Conservation (phyloP, 2,888 invertebrate species). For the Rotaria macrura region DNA sequence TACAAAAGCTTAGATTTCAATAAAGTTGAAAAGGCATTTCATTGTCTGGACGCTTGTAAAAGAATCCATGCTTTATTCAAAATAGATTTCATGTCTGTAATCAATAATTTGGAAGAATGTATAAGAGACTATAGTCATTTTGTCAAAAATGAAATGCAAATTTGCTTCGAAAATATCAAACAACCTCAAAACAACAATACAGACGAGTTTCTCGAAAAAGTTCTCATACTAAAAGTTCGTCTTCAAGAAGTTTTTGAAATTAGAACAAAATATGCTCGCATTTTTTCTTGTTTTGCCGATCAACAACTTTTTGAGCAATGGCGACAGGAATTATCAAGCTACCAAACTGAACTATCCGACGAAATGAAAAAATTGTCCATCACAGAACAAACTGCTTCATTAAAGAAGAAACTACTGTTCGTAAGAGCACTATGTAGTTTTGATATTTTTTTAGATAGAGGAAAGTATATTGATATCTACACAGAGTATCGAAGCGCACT, state of each 20-base stretch:
- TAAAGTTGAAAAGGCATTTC: too few relatives aligned
- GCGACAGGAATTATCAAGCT: neutral
- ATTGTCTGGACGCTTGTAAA: too few relatives aligned
- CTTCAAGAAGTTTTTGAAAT: neutral
- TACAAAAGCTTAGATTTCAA: too few relatives aligned
- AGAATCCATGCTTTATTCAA: too few relatives aligned
- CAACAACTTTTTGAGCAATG: neutral
- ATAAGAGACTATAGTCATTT: too few relatives aligned
- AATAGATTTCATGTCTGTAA: too few relatives aligned
- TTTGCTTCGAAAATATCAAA: neutral
- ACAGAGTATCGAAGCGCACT: neutral
- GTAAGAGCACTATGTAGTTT: neutral
- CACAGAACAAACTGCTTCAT: neutral
- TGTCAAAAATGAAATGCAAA: too few relatives aligned
- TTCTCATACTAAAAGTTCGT: neutral
- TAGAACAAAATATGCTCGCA: neutral
- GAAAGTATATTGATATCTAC: neutral
- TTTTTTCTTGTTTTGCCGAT: neutral
- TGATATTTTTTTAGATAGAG: neutral
- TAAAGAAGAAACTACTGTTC: neutral
- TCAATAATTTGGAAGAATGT: too few relatives aligned
- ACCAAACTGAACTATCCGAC: neutral
- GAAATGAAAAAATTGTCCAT: neutral
- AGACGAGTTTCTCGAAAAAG: neutral
- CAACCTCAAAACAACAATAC: neutral